A percentile compares a stretch with the other conserved stretches of the same genome.
phyloP scores from a whole-genome alignment of 1,140 invertebrate species.

The Trichonephila clavata region DNA sequence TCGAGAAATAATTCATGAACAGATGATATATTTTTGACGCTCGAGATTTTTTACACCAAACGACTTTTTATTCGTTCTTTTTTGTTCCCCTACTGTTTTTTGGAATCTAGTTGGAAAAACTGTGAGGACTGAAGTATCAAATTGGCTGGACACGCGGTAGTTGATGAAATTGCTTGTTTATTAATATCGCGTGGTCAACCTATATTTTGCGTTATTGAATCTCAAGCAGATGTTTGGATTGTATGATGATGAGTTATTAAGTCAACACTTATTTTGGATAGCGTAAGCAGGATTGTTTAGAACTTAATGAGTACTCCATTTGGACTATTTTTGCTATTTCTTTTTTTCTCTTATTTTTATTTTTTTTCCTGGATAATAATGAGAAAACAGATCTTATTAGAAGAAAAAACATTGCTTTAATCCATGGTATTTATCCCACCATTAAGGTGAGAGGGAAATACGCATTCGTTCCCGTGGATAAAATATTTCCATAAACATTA shows the following conservation, averaged over 20 bases:
- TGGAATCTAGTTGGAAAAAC: not conserved
- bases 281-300: not conserved
- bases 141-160: slow-evolving; percentile 9
- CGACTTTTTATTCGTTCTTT: not conserved
- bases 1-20: slow-evolving; percentile 65
- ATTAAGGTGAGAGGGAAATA: too few species aligned
- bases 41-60: slow-evolving; percentile 15
- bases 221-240: not conserved
- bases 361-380: too few species aligned
- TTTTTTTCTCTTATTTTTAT: too few species aligned
- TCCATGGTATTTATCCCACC: too few species aligned
- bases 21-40: slow-evolving; percentile 60
- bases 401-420: too few species aligned
- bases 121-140: not conserved
- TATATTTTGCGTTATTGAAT: slow-evolving; percentile 2
- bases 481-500: too few species aligned
- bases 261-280: not conserved
- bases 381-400: too few species aligned
- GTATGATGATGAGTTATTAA: not conserved
- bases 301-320: not conserved
- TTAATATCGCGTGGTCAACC: not conserved
- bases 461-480: too few species aligned
- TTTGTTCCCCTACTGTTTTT: not conserved
- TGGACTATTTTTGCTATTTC: not conserved
- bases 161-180: slow-evolving; percentile 49